Conservation (phyloP, 2,888 invertebrate genomes). For the Scaptomyza reducta region DNA sequence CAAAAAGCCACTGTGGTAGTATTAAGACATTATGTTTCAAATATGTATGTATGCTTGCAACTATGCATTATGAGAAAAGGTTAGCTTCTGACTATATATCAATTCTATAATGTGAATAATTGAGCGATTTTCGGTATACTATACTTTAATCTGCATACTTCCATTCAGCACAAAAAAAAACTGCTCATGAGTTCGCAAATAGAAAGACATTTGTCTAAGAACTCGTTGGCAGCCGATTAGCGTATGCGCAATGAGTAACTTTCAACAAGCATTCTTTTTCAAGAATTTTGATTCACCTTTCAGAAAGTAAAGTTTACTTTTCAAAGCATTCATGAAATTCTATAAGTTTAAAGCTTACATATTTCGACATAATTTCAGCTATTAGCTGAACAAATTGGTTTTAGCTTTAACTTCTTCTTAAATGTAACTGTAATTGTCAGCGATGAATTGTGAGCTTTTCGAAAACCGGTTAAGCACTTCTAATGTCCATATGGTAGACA, state of each 20-base stretch:
- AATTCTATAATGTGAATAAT: too few relatives aligned
- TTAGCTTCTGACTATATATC: too few relatives aligned
- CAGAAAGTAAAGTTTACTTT: neutral
- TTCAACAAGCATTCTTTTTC: neutral
- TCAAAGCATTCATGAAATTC: neutral
- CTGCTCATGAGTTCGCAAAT: too few relatives aligned
- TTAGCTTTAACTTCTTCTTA: constrained; percentile 28
- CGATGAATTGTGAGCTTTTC: constrained; percentile 27
- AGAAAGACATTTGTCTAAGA: neutral
- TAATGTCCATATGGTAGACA: constrained; percentile 35
- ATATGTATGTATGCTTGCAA: constrained; percentile 5
- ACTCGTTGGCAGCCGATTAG: neutral
- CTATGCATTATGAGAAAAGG: neutral
- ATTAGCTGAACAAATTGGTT: constrained; percentile 30
- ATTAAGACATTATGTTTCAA: constrained; percentile 36
- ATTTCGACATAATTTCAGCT: constrained; percentile 48
- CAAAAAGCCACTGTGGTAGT: constrained; percentile 30
- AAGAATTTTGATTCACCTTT: neutral
- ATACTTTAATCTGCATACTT: too few relatives aligned
- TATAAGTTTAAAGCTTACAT: too few relatives aligned
- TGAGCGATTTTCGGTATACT: too few relatives aligned
- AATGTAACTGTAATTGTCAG: constrained; percentile 71
- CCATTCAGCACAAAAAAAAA: too few relatives aligned
- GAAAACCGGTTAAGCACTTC: constrained; percentile 64
- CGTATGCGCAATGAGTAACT: neutral